Base-by-base conservation (phyloP, 35 echinoderm and acorn worm species). In the Lytechinus variegatus region DNA sequence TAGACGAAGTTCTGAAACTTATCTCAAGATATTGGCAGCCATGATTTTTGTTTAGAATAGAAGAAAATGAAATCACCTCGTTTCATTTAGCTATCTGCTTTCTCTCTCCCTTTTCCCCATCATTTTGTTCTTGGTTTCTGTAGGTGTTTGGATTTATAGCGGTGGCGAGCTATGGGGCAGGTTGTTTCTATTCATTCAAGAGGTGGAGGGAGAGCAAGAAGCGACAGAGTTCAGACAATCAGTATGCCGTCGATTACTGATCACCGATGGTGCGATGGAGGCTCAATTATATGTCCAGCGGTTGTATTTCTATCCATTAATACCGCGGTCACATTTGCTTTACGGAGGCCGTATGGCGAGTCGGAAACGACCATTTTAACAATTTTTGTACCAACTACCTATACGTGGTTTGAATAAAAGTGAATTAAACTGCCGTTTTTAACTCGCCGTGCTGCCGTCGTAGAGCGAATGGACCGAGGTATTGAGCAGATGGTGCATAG, bases 71-170 rank as follows among this genome's bases (percentile, higher is more conserved):
- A 79, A 79, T 12, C 57, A 79, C 21, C 66, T 79, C n/a, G 66
- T 79, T 58, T 79, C 66, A 79, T 52, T 91, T 19, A n/a, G 66
- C 66, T 21, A 8, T n/a, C 3, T 79, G 66, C 19, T 79, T n/a
- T 79, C 6, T 24, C 86, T 9, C 53, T 54, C 89, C 86, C 86
- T 19, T 87, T 54, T n/a, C 52, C 21, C 13, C 10, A 21, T 27
- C n/a, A 11, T 13, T 86, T 54, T 89, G 19, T 95, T 87, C 19
- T 10, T 66, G 28, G 92, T 16, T 92, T n/a, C 90, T 11, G n/a
- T 52, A 96, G 95, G 92, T 96, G 28, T 96, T 96, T 96, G 95
- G 95, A 28, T 96, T 96, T 55, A 89, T 96, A 33, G 95, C 95
- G 19, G 66, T 96, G 95, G 56, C 89, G 11, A 87, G 89, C 44